These are phyloP conservation scores for Craniophora ligustri DNA, from an alignment of 2,888 invertebrate genomes.

Conservation along the genomic window DNA sequence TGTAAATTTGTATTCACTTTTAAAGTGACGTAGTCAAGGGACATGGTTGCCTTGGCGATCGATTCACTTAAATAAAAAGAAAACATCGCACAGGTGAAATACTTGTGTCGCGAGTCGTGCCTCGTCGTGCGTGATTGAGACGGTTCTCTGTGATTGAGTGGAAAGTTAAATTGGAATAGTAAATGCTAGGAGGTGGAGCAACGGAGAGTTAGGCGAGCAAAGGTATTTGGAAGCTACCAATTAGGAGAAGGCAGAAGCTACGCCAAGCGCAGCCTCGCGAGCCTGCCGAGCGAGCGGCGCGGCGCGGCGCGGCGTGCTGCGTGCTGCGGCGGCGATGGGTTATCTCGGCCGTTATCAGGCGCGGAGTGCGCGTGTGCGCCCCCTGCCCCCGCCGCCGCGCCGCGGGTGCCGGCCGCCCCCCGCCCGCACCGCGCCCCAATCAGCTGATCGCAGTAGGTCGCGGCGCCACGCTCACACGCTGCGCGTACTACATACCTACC, in stretches of 20 bases:
- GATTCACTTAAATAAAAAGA: too few relatives aligned
- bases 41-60: too few relatives aligned
- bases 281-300: slow-evolving; percentile 8
- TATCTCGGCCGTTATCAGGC: slow-evolving; percentile 66
- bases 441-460: slow-evolving; percentile 84
- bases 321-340: slow-evolving; percentile 37
- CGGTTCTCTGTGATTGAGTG: too few relatives aligned
- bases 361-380: slow-evolving; percentile 55
- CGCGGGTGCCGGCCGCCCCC: slow-evolving; percentile 48
- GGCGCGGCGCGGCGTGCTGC: too few relatives aligned
- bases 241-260: slow-evolving; percentile 6
- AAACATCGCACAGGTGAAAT: too few relatives aligned
- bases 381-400: slow-evolving; percentile 52
- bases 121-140: too few relatives aligned
- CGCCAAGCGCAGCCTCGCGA: too few relatives aligned
- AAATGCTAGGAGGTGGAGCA: neutral
- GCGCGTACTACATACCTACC: slow-evolving; percentile 25
- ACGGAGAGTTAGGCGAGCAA: neutral
- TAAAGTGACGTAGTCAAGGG: too few relatives aligned
- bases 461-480: slow-evolving; percentile 47
- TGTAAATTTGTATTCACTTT: too few relatives aligned
- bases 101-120: too few relatives aligned
- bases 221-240: slow-evolving; percentile 3
- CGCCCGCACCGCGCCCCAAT: slow-evolving; percentile 70
- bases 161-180: slow-evolving; percentile 2